A percentile compares a stretch with the other conserved stretches of the same genome.
Conservation (phyloP, 2,113 vertebrate genomes). For the Tiliqua scincoides region DNA sequence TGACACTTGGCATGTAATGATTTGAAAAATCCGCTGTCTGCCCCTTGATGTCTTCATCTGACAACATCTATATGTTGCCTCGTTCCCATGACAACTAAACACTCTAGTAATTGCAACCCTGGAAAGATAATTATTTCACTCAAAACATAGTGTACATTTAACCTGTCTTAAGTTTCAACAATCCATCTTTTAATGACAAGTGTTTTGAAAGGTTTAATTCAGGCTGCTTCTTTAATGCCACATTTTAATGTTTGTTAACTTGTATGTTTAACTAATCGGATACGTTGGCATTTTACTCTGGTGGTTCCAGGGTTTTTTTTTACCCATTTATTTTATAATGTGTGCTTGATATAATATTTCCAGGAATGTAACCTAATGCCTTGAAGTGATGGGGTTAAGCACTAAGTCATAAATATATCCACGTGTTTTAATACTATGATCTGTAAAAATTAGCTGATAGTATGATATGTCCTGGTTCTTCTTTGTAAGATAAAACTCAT, state of each 20-base stretch:
- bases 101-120: constrained; percentile 79
- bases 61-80: constrained; percentile 79
- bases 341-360: constrained; percentile 42
- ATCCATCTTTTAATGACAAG: constrained; percentile 77
- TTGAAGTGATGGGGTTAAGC: constrained; percentile 21
- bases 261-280: constrained; percentile 42
- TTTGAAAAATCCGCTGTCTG: constrained; percentile 72
- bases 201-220: constrained; percentile 80
- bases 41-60: constrained; percentile 77
- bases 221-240: constrained; percentile 67
- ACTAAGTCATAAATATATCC: not conserved
- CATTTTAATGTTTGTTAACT: constrained; percentile 38
- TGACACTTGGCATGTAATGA: constrained; percentile 69
- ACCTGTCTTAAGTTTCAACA: constrained; percentile 82
- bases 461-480: not conserved
- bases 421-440: not conserved
- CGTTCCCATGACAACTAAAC: constrained; percentile 80
- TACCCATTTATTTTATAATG: constrained; percentile 56
- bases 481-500: not conserved
- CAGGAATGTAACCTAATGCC: constrained; percentile 48
- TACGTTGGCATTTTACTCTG: constrained; percentile 49
- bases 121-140: constrained; percentile 80
- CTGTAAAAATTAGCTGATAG: not conserved
- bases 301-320: constrained; percentile 66
- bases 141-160: constrained; percentile 77